A percentile compares a stretch with the other conserved stretches of the same genome.
phyloP scores from a whole-genome alignment of 30 jellyfish, hydroid and myxozoan species.

The Chironex yamaguchii region DNA sequence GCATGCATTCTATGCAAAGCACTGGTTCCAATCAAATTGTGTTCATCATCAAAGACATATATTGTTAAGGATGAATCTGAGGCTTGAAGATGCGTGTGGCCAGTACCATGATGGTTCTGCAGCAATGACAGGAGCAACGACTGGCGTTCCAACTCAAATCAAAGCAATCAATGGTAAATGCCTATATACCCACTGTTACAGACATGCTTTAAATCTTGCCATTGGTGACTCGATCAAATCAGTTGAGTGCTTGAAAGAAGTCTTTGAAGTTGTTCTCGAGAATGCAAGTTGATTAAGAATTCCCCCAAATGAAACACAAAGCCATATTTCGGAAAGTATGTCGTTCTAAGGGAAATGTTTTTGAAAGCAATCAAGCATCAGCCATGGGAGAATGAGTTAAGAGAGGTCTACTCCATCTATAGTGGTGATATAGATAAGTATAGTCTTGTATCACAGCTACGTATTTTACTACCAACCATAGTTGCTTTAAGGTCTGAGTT shows the following conservation, averaged over 20 bases:
- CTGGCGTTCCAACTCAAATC: constrained; percentile 69
- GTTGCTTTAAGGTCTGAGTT: constrained; percentile 22
- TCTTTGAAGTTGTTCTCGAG: constrained; percentile 57
- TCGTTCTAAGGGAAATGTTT: constrained; percentile 48
- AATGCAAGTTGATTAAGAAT: constrained; percentile 53
- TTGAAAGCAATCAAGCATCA: constrained; percentile 33
- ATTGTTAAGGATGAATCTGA: constrained; percentile 66
- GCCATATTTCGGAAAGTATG: constrained; percentile 58
- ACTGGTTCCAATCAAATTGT: constrained; percentile 64
- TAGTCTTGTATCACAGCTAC: constrained; percentile 57
- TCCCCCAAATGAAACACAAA: constrained; percentile 50
- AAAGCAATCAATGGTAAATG: constrained; percentile 66
- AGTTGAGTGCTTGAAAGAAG: constrained; percentile 60
- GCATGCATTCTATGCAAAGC: constrained; percentile 48
- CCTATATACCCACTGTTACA: constrained; percentile 64
- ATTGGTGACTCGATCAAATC: constrained; percentile 65
- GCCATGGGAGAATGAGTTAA: constrained; percentile 43
- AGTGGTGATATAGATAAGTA: constrained; percentile 53
- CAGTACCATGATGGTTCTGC: constrained; percentile 83
- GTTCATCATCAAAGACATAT: constrained; percentile 55
- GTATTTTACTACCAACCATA: constrained; percentile 49
- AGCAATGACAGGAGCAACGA: constrained; percentile 77
- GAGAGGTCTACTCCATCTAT: constrained; percentile 58
- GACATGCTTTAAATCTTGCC: constrained; percentile 67
- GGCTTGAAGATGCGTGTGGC: constrained; percentile 72